Evolutionary conservation across 2,888 invertebrate genomes (phyloP), one percentile per base, ranked within the genome.

Genomic region (Galerucella calmariensis): DNA sequence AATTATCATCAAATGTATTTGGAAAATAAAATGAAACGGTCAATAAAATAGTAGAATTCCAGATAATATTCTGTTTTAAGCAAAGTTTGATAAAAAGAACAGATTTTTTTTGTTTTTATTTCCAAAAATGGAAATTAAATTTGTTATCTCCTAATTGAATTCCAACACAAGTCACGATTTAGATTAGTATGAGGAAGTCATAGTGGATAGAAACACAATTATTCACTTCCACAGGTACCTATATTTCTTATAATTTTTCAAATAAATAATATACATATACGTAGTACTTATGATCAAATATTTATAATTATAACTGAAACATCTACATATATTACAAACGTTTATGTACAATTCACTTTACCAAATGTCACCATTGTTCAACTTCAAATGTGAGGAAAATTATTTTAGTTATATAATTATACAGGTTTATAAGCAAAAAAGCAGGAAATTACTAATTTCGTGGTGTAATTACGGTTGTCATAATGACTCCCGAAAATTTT

Each of bases 251-350:
- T 72, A 77, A 78, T 80, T 80, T 79, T 78, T 83, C 82, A 85
- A 85, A 85, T 85, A 85, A 85, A 85, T 84, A 84, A 85, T 84
- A 81, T 85, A 72, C 72, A 85, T 83, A 84, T 82, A 79, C 81
- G 83, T 85, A 20, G 0, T 20, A 83, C 83, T 80, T 81, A 53
- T 59, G 8, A 41, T 41, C 35, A 41, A 41, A 41, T 66, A 56
- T 61, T 44, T 51, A 59, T 61, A 66, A 71, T 71, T 53, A 56
- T 71, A 84, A 81, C 75, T 79, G 81, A 81, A 79, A 82, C 81
- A 83, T 82, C 81, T 83, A 85, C 83, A 83, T 81, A 82, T 83
- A 77, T 83, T 84, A 84, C 84, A 85, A 83, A 84, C 78, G 16
- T 81, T 80, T 84, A 83, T 84, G 75, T 84, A 84, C 84, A 85